Percentiles rank a stretch among this genome's conserved stretches.
Conservation (phyloP, 2,113 vertebrate genomes). For the Antechinus flavipes region DNA sequence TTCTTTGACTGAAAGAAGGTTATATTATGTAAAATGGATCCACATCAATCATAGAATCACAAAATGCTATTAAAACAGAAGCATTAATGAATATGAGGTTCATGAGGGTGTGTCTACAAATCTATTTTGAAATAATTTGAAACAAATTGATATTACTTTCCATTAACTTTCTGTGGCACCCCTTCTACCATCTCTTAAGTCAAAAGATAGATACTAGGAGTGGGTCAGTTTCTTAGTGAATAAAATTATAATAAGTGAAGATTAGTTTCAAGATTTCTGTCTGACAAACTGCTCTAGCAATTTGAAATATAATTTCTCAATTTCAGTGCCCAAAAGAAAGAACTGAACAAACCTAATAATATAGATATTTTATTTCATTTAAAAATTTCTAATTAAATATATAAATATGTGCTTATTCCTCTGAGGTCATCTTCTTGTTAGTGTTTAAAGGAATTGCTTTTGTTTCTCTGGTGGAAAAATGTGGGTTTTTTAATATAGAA, state of each 20-base stretch:
- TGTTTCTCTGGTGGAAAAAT: conserved; percentile 2
- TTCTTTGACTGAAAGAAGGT: conserved; percentile 25
- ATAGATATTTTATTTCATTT: neutral
- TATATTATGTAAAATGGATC: neutral
- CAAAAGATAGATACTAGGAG: conserved; percentile 37
- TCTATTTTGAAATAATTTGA: conserved; percentile 51
- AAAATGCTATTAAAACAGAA: conserved; percentile 25
- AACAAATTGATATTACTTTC: conserved; percentile 31
- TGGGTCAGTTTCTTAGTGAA: conserved; percentile 61
- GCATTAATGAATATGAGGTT: conserved; percentile 36
- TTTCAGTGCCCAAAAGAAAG: conserved; percentile 3
- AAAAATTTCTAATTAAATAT: neutral
- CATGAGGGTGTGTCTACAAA: conserved; percentile 37
- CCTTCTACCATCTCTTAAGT: conserved; percentile 33
- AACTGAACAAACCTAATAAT: neutral
- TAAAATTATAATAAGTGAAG: conserved; percentile 60
- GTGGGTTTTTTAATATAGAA: conserved; percentile 2
- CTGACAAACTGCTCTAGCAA: conserved; percentile 13
- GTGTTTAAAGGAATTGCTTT: neutral
- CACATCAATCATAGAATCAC: conserved; percentile 28
- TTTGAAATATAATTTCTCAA: conserved; percentile 28
- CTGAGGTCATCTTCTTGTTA: neutral
- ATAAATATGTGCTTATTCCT: neutral
- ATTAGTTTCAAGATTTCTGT: conserved; percentile 64
- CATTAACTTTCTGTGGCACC: conserved; percentile 40